These are phyloP conservation scores for Tragelaphus scriptus DNA, from an alignment of 2,113 vertebrate species.

Conservation along the genomic window DNA sequence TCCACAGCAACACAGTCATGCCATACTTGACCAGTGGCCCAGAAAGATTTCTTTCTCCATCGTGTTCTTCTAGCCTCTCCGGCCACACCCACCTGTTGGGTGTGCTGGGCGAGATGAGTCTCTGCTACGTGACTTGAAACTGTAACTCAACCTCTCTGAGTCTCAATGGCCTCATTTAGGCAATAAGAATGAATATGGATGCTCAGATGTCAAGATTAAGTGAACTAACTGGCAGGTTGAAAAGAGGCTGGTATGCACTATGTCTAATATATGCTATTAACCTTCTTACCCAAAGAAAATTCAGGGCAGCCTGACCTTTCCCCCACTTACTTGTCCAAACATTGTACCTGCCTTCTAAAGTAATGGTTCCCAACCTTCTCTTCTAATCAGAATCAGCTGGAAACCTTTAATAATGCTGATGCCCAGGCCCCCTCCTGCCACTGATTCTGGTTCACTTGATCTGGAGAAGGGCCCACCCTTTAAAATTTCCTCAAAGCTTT, in stretches of 20 bases:
- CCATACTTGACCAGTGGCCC: conserved; percentile 26
- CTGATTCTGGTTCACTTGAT: background rate
- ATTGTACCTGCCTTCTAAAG: background rate
- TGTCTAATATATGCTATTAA: background rate
- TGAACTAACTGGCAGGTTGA: background rate
- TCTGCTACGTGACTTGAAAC: background rate
- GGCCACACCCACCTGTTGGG: background rate
- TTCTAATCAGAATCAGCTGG: background rate
- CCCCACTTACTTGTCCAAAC: background rate
- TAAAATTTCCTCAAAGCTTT: background rate
- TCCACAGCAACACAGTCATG: conserved; percentile 57
- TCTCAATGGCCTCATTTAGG: background rate
- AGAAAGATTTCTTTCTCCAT: background rate
- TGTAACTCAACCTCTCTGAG: background rate
- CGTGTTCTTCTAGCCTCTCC: background rate
- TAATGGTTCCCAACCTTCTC: background rate
- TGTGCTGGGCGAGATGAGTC: fast-evolving
- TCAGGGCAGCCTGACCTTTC: background rate
- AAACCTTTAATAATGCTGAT: background rate
- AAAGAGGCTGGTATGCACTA: background rate
- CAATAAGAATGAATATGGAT: background rate
- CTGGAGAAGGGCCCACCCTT: fast-evolving
- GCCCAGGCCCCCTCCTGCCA: fast-evolving
- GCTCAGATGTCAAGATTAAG: background rate
- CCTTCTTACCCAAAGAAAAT: background rate